These are phyloP conservation scores for Falco columbarius DNA, from an alignment of 2,797 vertebrate genomes.

Conservation along the genomic window DNA sequence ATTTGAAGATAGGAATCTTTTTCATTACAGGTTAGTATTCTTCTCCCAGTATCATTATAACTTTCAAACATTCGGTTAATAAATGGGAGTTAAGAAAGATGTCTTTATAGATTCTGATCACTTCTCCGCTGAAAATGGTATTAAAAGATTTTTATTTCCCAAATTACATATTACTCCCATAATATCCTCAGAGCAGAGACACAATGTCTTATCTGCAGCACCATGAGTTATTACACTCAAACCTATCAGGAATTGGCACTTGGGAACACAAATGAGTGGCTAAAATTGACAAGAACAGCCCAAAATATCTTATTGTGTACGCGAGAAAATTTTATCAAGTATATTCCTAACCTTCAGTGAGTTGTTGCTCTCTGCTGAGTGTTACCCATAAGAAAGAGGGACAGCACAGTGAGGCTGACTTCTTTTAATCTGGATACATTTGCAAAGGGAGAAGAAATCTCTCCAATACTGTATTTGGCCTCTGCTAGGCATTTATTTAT, in stretches of 20 bases:
- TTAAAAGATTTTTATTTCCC: conserved; percentile 52
- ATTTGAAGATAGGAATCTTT: conserved; percentile 52
- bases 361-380: neutral
- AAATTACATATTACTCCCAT: conserved; percentile 4
- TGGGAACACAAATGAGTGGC: neutral
- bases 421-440: neutral
- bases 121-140: neutral
- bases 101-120: conserved; percentile 32
- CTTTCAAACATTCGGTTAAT: conserved; percentile 10
- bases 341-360: neutral
- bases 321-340: neutral
- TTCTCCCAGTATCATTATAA: neutral
- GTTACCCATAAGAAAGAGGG: neutral
- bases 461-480: neutral
- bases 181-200: neutral
- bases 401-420: neutral
- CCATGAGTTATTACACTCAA: neutral
- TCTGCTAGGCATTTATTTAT: neutral
- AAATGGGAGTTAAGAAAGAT: conserved; percentile 9
- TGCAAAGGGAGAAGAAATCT: neutral
- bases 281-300: neutral
- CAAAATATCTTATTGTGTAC: neutral
- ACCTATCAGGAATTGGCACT: neutral
- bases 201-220: conserved; percentile 11
- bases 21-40: conserved; percentile 40